phyloP scores from a whole-genome alignment of 2,888 invertebrate genomes.

The Drosophila nigricruria region DNA sequence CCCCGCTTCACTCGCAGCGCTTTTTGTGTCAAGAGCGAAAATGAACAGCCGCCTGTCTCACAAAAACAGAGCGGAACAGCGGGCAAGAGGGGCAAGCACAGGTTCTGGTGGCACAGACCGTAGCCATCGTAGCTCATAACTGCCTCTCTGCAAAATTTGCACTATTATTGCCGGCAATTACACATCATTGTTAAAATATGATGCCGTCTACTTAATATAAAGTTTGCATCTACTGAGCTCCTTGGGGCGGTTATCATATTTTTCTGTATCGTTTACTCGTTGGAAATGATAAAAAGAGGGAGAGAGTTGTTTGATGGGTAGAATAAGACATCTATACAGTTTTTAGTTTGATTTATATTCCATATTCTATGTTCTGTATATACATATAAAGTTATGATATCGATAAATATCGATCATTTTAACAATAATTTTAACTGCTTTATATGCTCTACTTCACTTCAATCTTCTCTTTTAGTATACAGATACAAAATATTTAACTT shows the following conservation, averaged over 20 bases:
- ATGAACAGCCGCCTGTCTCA: conserved; percentile 59
- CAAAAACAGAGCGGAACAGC: conserved; percentile 14
- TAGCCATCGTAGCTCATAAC: conserved; percentile 9
- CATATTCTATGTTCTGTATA: too few relatives aligned
- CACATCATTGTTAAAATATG: conserved; percentile 56
- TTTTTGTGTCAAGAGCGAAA: conserved; percentile 64
- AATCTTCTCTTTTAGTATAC: not conserved
- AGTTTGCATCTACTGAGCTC: conserved; percentile 37
- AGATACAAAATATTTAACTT: too few relatives aligned
- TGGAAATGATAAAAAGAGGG: not conserved
- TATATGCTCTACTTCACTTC: not conserved
- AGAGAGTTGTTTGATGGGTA: too few relatives aligned
- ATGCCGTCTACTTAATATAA: conserved; percentile 54
- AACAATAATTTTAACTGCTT: too few relatives aligned
- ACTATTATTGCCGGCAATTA: conserved; percentile 62
- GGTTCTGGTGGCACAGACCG: not conserved
- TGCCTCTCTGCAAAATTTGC: conserved; percentile 14
- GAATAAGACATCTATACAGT: not conserved
- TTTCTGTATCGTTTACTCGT: not conserved
- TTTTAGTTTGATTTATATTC: not conserved
- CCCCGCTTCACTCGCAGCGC: conserved; percentile 4
- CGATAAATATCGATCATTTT: too few relatives aligned
- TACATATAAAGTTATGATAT: too few relatives aligned
- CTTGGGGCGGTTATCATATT: not conserved
- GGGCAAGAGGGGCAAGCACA: not conserved